Evolutionary conservation across 2,113 vertebrate genomes (phyloP).

Genomic region (Naja naja): DNA sequence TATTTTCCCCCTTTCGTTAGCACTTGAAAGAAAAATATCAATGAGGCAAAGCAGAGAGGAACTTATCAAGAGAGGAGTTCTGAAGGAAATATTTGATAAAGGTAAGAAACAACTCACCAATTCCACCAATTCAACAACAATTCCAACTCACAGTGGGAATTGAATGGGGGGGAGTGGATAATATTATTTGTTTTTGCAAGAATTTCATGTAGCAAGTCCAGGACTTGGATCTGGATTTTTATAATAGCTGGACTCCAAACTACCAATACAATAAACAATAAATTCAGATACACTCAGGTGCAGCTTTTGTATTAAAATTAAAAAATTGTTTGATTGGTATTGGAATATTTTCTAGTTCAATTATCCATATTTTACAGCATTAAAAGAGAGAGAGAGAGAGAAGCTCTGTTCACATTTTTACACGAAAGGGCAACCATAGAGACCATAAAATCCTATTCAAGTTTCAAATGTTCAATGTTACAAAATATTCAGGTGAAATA

Average conservation of each 20-base stretch:
- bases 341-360: background rate
- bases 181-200: background rate
- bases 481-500: background rate
- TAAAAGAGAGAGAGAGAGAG: background rate
- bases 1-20: conserved; percentile 68
- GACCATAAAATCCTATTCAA: background rate
- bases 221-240: background rate
- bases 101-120: conserved; percentile 84
- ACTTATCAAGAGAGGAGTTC: conserved; percentile 93
- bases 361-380: background rate
- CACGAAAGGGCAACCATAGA: background rate
- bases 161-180: background rate
- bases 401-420: background rate
- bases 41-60: conserved; percentile 97
- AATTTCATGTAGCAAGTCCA: background rate
- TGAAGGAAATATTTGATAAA: conserved; percentile 99
- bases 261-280: background rate
- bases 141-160: background rate
- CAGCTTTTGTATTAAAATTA: background rate
- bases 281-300: background rate
- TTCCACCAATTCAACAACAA: too few species aligned
- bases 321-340: background rate
- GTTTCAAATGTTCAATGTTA: background rate
- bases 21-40: conserved; percentile 96
- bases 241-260: background rate